Percentiles rank a stretch among this genome's conserved stretches.
Evolutionary conservation across 2,113 vertebrate genomes (phyloP).

Genomic region (Cephalopterus ornatus): DNA sequence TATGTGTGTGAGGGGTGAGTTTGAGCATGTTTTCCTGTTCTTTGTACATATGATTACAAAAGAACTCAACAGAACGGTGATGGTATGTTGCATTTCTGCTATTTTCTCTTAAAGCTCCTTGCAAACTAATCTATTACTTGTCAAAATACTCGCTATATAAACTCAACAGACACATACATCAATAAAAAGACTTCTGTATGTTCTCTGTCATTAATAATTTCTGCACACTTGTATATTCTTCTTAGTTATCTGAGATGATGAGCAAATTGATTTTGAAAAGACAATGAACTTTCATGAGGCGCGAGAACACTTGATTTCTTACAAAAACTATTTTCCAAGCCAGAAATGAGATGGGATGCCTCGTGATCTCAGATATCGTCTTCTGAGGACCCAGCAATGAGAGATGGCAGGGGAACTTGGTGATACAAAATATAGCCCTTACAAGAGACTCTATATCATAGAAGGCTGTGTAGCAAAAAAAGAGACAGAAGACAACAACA

Average conservation of each 20-base stretch:
- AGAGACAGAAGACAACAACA: neutral
- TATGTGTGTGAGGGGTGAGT: no score
- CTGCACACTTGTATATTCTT: neutral
- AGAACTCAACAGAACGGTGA: neutral
- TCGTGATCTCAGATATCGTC: neutral
- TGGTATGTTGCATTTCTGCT: neutral
- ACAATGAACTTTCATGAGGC: neutral
- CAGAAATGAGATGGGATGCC: accelerated
- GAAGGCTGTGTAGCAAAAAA: neutral
- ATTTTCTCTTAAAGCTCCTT: neutral
- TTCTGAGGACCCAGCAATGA: neutral
- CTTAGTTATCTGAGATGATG: neutral
- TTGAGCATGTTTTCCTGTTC: neutral
- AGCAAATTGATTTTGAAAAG: neutral
- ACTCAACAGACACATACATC: neutral
- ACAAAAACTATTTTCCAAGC: neutral
- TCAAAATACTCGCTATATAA: neutral
- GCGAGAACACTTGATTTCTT: neutral
- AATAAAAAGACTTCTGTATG: neutral
- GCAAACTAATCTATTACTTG: neutral
- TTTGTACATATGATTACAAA: neutral
- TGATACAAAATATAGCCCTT: neutral
- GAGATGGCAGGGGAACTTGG: accelerated
- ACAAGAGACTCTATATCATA: neutral
- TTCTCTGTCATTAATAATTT: neutral